Conservation (phyloP, 2,113 vertebrate species). For the Tupaia tana region DNA sequence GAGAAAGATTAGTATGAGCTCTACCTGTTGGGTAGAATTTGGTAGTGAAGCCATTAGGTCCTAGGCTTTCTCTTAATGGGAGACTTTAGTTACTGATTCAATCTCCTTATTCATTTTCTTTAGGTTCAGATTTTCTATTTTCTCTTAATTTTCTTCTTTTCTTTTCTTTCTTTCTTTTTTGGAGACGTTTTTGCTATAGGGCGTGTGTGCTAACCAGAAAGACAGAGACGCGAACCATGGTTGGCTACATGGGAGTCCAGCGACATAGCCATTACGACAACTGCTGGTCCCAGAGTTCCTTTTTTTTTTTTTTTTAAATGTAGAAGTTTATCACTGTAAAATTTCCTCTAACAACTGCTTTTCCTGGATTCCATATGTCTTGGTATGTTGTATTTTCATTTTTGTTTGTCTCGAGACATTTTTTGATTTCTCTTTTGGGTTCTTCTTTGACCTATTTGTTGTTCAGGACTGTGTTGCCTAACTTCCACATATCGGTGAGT, state of each 20-base stretch:
- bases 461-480: neutral
- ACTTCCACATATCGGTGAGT: neutral
- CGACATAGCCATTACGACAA: no score
- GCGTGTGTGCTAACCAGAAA: no score
- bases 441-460: neutral
- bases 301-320: neutral
- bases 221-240: no score
- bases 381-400: neutral
- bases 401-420: neutral
- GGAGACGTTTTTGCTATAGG: no score
- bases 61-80: neutral
- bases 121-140: neutral
- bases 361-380: neutral
- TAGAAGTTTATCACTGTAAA: no score
- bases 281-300: neutral
- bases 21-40: neutral
- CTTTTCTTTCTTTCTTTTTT: neutral
- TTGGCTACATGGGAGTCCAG: no score
- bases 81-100: neutral
- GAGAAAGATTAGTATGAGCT: neutral
- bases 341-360: neutral
- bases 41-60: neutral
- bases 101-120: neutral
- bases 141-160: neutral
- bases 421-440: neutral